Base-by-base conservation (phyloP, 2,113 vertebrate genomes). In the Asarcornis scutulata region DNA sequence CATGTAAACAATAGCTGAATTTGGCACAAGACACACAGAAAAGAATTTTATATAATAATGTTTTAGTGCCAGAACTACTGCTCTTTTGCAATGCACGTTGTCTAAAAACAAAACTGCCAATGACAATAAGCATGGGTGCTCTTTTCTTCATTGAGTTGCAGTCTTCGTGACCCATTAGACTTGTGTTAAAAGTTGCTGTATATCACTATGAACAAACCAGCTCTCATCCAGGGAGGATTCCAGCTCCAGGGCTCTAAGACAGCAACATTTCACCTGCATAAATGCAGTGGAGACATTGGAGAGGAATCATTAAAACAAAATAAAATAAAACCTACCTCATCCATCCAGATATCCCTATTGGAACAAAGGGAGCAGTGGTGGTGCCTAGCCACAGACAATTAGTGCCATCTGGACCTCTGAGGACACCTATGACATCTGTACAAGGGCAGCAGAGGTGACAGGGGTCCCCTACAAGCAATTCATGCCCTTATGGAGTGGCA, bases 121-220 rank as follows among this genome's bases (percentile, higher is more conserved):
- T n/a, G 44, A 34, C 13, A 55, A 11, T 69, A 87, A 36, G 21
- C 11, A 20, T 5, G 31, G 17, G 27, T 31, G 55, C 9, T 64
- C 29, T 69, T 66, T 48, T 50, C 7, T 64, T 64, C 26, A 22
- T 6, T 62, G 67, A 44, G 9, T 36, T 60, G 8, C 48, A 75
- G 16, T 0, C 0, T 29, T 36, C 50, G 42, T 58, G 20, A 32
- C 34, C 15, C 0, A 0, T 50, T 56, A 42, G 6, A 32, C 4
- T 38, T 63, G 11, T 5, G 6, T 58, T n/a, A 58, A 81, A 72
- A 38, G 17, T n/a, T 53, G 14, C 13, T 26, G 18, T 42, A 42
- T n/a, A 12, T 18, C 13, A 25, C 34, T 75, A 26, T 1, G 1
- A 42, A 21, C 31, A 40, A 76, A 63, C 3, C 1, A 3, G 29